Base-by-base conservation (phyloP, 2,113 vertebrate genomes). In the Proterorhinus semilunaris region DNA sequence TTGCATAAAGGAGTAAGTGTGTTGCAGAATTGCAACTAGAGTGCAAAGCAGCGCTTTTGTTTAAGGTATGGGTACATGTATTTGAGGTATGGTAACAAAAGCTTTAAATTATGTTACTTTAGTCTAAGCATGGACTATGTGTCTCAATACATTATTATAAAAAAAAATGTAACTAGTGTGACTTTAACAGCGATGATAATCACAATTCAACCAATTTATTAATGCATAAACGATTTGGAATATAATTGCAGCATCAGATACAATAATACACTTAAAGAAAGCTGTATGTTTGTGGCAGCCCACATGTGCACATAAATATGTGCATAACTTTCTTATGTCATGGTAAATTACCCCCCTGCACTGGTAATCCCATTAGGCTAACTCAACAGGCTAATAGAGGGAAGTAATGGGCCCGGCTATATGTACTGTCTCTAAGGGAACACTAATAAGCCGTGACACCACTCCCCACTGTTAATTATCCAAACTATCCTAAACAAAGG, bases 401-500 rank as follows among this genome's bases (percentile, higher is more conserved):
- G 94, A 96, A 95, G 94, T 98, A 98, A 99, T 98, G 96, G 96
- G 94, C 96, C 96, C 94, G 93, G 95, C 94, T 96, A 97, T 94
- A 87, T 89, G 84, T 86, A 87, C 87, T 89, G 85, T 86, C 87
- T 88, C 81, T 94, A 93, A 93, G 95, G 94, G 95, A 86, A 96
- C 94, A 95, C 94, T 98, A 99, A 99, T 98, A 98, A 97, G 95
- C 94, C 94, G 92, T 98, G 96, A 98, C 96, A 96, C 95, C 94
- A 95, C 95, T 96, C 96, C 95, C 2, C 95, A 94, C 94, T 95
- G 96, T 97, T 96, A 98, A 99, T 98, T 97, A 97, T 95, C 67
- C 75, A 95, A 97, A 95, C 93, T 93, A 94, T 66, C 86, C 92
- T 94, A 96, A 96, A 96, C 95, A 96, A 99, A 96, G 79, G 74